Base-by-base conservation (phyloP, 2,888 invertebrate species). In the Sipunculus nudus region DNA sequence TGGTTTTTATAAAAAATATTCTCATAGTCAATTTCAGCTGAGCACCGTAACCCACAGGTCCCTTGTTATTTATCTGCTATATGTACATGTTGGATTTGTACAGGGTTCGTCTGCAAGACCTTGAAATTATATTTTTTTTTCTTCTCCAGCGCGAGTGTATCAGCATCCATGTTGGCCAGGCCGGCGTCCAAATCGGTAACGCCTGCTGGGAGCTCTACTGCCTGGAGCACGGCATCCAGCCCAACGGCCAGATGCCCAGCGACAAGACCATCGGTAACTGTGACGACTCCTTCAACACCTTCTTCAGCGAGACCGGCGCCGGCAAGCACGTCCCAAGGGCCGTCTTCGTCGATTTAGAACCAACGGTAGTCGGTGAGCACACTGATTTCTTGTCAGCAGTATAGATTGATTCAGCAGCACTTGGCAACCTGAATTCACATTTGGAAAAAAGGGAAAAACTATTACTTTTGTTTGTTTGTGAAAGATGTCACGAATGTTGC, bases 261-360 rank as follows among this genome's bases (percentile, higher is more conserved):
- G n/a, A n/a, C n/a, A n/a, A n/a, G n/a, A n/a, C n/a, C n/a, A n/a
- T 83, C 40, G 85, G 84, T 28, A 78, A 73, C 3, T 83, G 93
- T 59, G 95, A 96, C 86, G 91, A 74, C 86, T 93, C 93, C 63
- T 96, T 94, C 88, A 95, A 94, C 77, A 96, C 86, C 26, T 86
- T 86, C 77, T 86, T 86, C 78, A 82, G 83, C 66, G 96, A 96
- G 86, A 96, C 96, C 59, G 94, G 94, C 56, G 92, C 94, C 41
- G 96, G 96, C 78, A 96, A 96, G 82, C 96, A 96, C 82, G 95
- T 96, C 13, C 96, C 96, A 50, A 88, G 96, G 75, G 78, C 78
- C 92, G 93, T 96, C 56, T 96, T 96, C 79, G 94, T 97, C 10
- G 96, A 97, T 85, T 87, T 96, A 83, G 96, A 97, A 85, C 96